Percentiles rank a stretch among this genome's conserved stretches.
Conservation (phyloP, 2,113 vertebrate genomes). For the Scomber japonicus region DNA sequence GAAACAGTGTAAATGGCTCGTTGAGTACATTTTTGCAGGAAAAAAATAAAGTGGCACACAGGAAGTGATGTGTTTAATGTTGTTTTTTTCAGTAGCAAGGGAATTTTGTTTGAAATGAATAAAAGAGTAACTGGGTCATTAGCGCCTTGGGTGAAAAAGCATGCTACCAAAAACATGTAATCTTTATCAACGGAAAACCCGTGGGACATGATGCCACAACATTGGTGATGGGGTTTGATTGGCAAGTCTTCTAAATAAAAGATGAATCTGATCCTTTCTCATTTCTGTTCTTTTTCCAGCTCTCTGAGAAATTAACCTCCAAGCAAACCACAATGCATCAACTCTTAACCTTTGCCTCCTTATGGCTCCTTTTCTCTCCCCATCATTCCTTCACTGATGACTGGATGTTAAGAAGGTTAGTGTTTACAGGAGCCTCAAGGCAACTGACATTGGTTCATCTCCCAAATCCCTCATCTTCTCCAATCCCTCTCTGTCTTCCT, state of each 20-base stretch:
- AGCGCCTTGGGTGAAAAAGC: constrained; percentile 17
- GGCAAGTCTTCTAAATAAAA: constrained; percentile 41
- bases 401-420: constrained; percentile 49
- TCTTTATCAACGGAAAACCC: constrained; percentile 40
- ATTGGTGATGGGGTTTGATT: constrained; percentile 43
- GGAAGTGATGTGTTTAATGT: constrained; percentile 4
- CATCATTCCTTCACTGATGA: constrained; percentile 22
- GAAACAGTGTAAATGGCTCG: background rate
- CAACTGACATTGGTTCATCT: constrained; percentile 27
- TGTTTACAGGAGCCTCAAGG: constrained; percentile 42
- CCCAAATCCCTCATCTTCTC: constrained; percentile 23
- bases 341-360: constrained; percentile 36
- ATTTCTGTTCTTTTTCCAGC: constrained; percentile 14
- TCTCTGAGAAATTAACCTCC: constrained; percentile 16
- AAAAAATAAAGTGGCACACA: constrained; percentile 13
- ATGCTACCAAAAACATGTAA: constrained; percentile 17
- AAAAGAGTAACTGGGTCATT: constrained; percentile 47
- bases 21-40: too few species aligned
- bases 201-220: constrained; percentile 5
- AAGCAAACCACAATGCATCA: constrained; percentile 27
- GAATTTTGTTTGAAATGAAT: constrained; percentile 31
- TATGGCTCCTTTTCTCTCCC: constrained; percentile 24
- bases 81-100: constrained; percentile 1
- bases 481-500: constrained; percentile 5
- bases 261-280: constrained; percentile 30